Evolutionary conservation across 2,888 invertebrate species (phyloP), one percentile per base, ranked within the genome.

Genomic region (Thereva nobilitata): DNA sequence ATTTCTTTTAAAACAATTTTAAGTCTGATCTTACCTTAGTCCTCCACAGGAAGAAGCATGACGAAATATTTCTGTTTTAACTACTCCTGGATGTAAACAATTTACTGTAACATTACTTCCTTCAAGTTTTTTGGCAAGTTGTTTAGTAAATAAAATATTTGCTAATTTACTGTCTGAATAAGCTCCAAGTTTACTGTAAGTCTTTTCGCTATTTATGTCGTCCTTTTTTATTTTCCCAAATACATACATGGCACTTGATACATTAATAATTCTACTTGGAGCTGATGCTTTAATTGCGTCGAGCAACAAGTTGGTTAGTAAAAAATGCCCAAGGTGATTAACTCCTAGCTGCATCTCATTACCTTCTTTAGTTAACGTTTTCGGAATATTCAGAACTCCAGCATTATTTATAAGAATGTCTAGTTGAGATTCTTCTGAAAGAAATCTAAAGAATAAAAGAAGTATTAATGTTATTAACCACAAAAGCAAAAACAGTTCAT

Each of bases 111-210:
- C 83, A 5, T 84, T 85, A 8, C 71, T 71, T 1, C 68, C 87
- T 85, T 84, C 80, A 45, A 89, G 75, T 76, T 85, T 83, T 67
- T 82, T 82, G 0, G 86, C 84, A 40, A 92, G 80, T 75, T 88
- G 87, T 72, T 80, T 84, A 0, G 88, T 84, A 75, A 91, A 91
- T 38, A 92, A 75, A 44, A 91, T 75, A 76, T 90, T 91, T 0
- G 90, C 90, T 34, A 89, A 79, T 83, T 92, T 91, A 77, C 90
- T 91, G 76, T 87, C 87, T 37, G 79, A 79, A 74, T 91, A 92
- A 0, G 89, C 89, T 67, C 82, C 82, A 0, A 82, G 72, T 0
- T 87, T 76, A 72, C 80, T 84, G 72, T 91, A 92, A 1, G 80
- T 75, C 54, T 82, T 79, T 71, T 88, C 86, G 73, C 84, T 87